phyloP scores from a whole-genome alignment of 1,140 invertebrate species.

The Drosophila persimilis region DNA sequence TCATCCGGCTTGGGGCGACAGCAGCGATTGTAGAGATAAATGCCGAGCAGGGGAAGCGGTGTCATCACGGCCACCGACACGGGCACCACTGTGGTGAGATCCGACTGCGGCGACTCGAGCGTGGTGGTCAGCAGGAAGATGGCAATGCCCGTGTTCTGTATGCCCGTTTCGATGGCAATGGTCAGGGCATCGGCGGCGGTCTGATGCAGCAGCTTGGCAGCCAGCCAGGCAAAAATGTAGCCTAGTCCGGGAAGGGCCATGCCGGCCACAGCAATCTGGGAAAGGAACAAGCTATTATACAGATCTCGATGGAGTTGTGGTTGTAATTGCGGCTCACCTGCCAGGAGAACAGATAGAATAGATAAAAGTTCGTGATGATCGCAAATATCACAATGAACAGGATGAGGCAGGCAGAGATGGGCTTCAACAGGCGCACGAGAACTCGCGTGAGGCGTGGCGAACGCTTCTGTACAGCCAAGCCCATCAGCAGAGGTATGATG shows the following conservation, averaged over 20 bases:
- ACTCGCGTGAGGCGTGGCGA: conserved; percentile 87
- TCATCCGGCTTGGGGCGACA: conserved; percentile 4
- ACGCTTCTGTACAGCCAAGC: conserved; percentile 89
- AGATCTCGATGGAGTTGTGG: neutral
- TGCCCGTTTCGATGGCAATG: conserved; percentile 96
- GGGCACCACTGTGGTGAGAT: conserved; percentile 94
- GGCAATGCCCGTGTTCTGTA: conserved; percentile 97
- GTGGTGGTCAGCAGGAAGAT: conserved; percentile 90
- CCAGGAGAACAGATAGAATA: conserved; percentile 95
- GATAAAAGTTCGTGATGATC: conserved; percentile 94
- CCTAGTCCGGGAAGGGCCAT: conserved; percentile 94
- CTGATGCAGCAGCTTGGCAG: conserved; percentile 86
- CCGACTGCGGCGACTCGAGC: conserved; percentile 89
- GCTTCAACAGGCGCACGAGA: conserved; percentile 92
- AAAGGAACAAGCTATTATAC: neutral
- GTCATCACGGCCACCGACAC: conserved; percentile 97
- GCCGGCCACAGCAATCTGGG: conserved; percentile 92
- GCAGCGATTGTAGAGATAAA: conserved; percentile 64
- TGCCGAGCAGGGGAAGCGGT: conserved; percentile 89
- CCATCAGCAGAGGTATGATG: conserved; percentile 92
- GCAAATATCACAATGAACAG: conserved; percentile 97
- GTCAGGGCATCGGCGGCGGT: conserved; percentile 88
- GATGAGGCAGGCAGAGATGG: conserved; percentile 92
- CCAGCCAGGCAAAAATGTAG: conserved; percentile 89
- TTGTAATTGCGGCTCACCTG: conserved; percentile 85